Evolutionary conservation across 2,797 vertebrate genomes (phyloP), one percentile per base, ranked within the genome.

Genomic region (Syncerus caffer): DNA sequence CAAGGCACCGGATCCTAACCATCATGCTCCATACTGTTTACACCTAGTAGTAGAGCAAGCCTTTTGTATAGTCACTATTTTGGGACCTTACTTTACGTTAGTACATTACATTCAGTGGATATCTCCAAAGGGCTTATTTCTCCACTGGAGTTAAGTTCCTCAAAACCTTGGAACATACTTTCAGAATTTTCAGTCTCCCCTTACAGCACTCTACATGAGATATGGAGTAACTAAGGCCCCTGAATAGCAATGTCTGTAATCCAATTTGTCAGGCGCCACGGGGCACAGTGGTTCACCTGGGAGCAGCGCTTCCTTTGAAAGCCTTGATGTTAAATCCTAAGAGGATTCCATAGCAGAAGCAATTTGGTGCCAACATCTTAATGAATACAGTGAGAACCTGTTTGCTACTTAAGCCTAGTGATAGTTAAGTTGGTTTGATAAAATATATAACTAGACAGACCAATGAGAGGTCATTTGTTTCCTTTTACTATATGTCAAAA

Each of bases 381-480:
- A 91, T 51, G 76, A 74, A 90, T 38, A 64, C 23, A 85, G 29
- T 76, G 38, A 90, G 55, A 95, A 95, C 21, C 74, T 82, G 47
- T 84, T 76, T 84, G 38, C 51, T 62, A 88, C n/a, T 53, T 76
- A 58, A 85, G 64, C 47, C 55, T 50, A n/a, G 31, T 42, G 51
- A 83, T 76, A 78, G 78, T 27, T 58, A 34, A 34, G 21, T 27
- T 82, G 29, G 27, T 83, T 95, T 83, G 80, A 90, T 90, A 94
- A 95, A 95, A 89, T 82, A 85, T 89, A 82, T 64, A 42, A 64
- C 47, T 50, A 96, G 38, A 60, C 21, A 71, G 55, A 93, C 51
- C 80, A 31, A 76, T 71, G 45, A 91, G 27, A 57, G 62, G 71
- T 85, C 25, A 47, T 58, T 80, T 50, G 62, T 90, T 93, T 92